Evolutionary conservation across 2,888 invertebrate genomes (phyloP).

Genomic region (Drosophila multiciliata): DNA sequence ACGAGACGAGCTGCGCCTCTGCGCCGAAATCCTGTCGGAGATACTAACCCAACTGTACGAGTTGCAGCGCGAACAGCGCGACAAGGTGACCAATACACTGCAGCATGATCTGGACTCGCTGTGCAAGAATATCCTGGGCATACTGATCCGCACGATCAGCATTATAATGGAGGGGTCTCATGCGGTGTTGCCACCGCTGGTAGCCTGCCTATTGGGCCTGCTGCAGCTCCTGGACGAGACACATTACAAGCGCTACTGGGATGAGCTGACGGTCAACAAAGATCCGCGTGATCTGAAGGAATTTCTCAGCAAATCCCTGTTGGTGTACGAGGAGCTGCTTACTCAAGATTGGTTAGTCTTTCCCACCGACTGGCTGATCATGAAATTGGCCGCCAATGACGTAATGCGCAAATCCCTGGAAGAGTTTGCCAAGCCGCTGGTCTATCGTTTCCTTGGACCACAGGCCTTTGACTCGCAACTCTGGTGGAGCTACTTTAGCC

Average conservation of each 20-base stretch:
- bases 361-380: constrained; percentile 95
- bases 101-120: constrained; percentile 93
- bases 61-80: constrained; percentile 85
- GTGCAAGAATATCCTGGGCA: constrained; percentile 92
- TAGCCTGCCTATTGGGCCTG: constrained; percentile 93
- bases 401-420: constrained; percentile 93
- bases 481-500: constrained; percentile 92
- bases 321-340: constrained; percentile 85
- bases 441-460: constrained; percentile 91
- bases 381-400: constrained; percentile 94
- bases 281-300: constrained; percentile 94
- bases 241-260: constrained; percentile 95
- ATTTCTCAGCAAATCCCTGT: constrained; percentile 92
- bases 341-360: constrained; percentile 86
- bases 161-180: constrained; percentile 92
- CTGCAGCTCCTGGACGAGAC: constrained; percentile 94
- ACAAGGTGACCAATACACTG: constrained; percentile 85
- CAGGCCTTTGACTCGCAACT: constrained; percentile 91
- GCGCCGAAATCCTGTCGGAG: constrained; percentile 94
- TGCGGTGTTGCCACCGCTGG: constrained; percentile 90
- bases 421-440: constrained; percentile 94
- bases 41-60: constrained; percentile 88
- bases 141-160: constrained; percentile 93
- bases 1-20: constrained; percentile 92
- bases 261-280: constrained; percentile 87